Conservation (phyloP, 2,888 invertebrate genomes). For the Pegoplata infirma region DNA sequence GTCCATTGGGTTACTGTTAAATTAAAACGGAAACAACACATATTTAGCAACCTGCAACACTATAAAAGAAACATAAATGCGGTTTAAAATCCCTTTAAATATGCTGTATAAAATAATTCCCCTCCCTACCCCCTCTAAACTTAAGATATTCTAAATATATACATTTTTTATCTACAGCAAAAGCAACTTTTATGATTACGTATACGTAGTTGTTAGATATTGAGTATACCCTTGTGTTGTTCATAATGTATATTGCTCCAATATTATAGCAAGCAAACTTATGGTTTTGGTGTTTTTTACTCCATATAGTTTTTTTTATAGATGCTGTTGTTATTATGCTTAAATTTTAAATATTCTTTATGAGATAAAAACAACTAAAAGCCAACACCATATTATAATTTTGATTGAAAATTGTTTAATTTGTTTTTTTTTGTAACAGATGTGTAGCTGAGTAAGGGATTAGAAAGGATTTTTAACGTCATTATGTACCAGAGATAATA, state of each 20-base stretch:
- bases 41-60: constrained; percentile 1
- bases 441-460: too few relatives aligned
- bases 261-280: constrained; percentile 13
- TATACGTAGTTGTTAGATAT: not conserved
- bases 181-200: not conserved
- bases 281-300: constrained; percentile 29
- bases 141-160: constrained; percentile 18
- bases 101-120: not conserved
- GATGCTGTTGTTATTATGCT: constrained; percentile 41
- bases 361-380: constrained; percentile 19
- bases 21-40: not conserved
- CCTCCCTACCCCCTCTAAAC: not conserved
- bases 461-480: too few relatives aligned
- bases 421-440: too few relatives aligned
- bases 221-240: not conserved
- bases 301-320: not conserved
- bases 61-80: constrained; percentile 30
- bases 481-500: too few relatives aligned
- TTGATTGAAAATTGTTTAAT: constrained; percentile 32
- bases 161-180: not conserved
- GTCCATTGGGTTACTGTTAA: not conserved
- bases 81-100: constrained; percentile 30
- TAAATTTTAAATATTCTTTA: constrained; percentile 42
- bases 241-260: not conserved
- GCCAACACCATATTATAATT: constrained; percentile 41